Evolutionary conservation across 2,797 vertebrate species (phyloP).

Genomic region (Rhadinocentrus ornatus): DNA sequence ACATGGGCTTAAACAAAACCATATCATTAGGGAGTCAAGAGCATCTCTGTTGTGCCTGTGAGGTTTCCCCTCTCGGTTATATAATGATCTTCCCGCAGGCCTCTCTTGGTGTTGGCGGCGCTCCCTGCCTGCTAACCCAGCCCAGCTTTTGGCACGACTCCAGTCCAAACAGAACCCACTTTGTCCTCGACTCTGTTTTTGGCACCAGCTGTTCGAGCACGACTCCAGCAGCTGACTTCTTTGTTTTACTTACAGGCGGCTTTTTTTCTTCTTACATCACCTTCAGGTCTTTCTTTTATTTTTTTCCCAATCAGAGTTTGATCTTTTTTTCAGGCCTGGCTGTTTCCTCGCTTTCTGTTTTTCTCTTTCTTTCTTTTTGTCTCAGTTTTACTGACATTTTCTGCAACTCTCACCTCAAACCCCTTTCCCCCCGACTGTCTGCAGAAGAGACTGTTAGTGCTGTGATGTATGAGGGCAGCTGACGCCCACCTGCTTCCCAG

Average conservation of each 20-base stretch:
- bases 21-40: conserved; percentile 79
- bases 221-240: conserved; percentile 85
- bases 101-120: conserved; percentile 70
- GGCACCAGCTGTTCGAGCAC: conserved; percentile 84
- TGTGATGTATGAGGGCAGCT: conserved; percentile 83
- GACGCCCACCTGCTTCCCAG: conserved; percentile 83
- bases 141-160: conserved; percentile 73
- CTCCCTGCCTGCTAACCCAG: conserved; percentile 72
- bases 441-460: conserved; percentile 69
- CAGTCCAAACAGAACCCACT: conserved; percentile 85
- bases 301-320: conserved; percentile 36
- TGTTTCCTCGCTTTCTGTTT: conserved; percentile 46
- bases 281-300: conserved; percentile 36
- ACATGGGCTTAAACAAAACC: conserved; percentile 69
- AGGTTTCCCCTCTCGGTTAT: conserved; percentile 80
- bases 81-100: conserved; percentile 81
- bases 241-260: conserved; percentile 77
- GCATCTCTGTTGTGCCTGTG: conserved; percentile 75
- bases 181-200: conserved; percentile 83
- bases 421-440: conserved; percentile 38
- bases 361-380: conserved; percentile 60
- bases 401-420: conserved; percentile 56
- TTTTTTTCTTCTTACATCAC: conserved; percentile 69
- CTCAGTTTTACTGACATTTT: conserved; percentile 66
- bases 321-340: conserved; percentile 63